Evolutionary conservation across 37 sponge, comb jelly and placozoan species (phyloP), one percentile per base, ranked within the genome.

Genomic region (Agelas oroides): DNA sequence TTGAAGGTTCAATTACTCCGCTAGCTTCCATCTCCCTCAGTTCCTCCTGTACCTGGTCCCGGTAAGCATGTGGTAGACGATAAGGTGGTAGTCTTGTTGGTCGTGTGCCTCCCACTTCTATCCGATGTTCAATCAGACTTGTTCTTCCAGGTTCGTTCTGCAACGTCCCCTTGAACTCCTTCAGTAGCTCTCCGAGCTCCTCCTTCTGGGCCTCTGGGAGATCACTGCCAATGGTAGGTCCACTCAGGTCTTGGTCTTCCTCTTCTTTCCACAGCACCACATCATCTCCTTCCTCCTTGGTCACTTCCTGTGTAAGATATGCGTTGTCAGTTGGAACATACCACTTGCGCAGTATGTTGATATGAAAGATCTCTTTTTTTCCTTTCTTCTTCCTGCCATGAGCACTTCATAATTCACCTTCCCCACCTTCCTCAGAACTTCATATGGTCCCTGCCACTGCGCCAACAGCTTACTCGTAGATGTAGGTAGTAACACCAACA

Each of bases 361-460:
- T 46, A 80, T 80, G 80, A 18, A 79, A 32, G 24, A 76, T 24
- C 33, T 56, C 55, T 71, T 33, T 86, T n/a, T n/a, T 46, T 46
- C 31, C 23, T 59, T 33, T 1, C 28, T n/a, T 27, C 35, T 32
- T 21, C 65, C 87, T 16, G 3, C 20, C 87, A 79, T 86, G 39
- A 70, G 28, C 1, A 86, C 52, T 64, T 81, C 71, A 30, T 86
- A 86, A 40, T 67, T 79, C 72, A 86, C 87, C 40, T 60, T 38
- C 19, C 80, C 79, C 19, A 86, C 59, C 20, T 27, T 31, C 3
- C 64, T 39, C 21, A 78, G 28, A 38, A 86, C 73, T 0, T 36
- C 27, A 17, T 79, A 86, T 0, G 87, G 87, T 0, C 87, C 87
- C 34, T 78, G 71, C 86, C 86, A 86, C 78, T 71, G 34, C 12